Percentiles rank a stretch among this genome's conserved stretches.
Evolutionary conservation across 2,797 vertebrate genomes (phyloP).

Genomic region (Cossypha polioptera): DNA sequence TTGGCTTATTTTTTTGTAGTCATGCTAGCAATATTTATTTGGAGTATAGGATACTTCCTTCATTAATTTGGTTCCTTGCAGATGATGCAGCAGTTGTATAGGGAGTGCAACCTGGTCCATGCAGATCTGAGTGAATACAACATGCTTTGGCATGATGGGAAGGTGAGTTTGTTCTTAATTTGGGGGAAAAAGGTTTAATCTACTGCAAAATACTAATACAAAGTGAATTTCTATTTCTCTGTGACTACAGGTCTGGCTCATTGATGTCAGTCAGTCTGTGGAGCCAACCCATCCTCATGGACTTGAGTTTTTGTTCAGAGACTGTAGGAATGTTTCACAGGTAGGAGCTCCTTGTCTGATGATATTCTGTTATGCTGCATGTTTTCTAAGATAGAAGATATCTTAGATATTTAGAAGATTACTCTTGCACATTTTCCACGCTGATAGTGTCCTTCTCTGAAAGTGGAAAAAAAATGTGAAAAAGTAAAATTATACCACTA

Average conservation of each 20-base stretch:
- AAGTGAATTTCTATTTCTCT: not conserved
- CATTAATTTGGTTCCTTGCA: slow-evolving; percentile 52
- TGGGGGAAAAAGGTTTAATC: not conserved
- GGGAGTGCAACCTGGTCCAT: slow-evolving; percentile 89
- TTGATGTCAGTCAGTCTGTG: slow-evolving; percentile 96
- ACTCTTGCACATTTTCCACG: not conserved
- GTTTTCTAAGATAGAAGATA: not conserved
- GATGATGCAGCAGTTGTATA: slow-evolving; percentile 92
- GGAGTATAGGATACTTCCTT: not conserved
- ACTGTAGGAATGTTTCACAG: slow-evolving; percentile 93
- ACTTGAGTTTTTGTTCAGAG: slow-evolving; percentile 93
- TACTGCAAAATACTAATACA: not conserved
- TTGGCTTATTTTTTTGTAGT: not conserved
- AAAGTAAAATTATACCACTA: not conserved
- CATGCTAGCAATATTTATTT: not conserved
- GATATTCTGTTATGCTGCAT: not conserved
- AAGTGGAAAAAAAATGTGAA: not conserved
- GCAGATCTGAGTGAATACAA: slow-evolving; percentile 98
- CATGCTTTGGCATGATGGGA: slow-evolving; percentile 92
- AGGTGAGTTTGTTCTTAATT: slow-evolving; percentile 76
- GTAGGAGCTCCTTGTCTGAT: slow-evolving; percentile 69
- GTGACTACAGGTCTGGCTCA: slow-evolving; percentile 89
- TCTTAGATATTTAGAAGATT: not conserved
- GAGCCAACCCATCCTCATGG: slow-evolving; percentile 94
- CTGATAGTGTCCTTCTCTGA: not conserved